Evolutionary conservation across 2,113 vertebrate species (phyloP).

Genomic region (Ardeotis arabs): DNA sequence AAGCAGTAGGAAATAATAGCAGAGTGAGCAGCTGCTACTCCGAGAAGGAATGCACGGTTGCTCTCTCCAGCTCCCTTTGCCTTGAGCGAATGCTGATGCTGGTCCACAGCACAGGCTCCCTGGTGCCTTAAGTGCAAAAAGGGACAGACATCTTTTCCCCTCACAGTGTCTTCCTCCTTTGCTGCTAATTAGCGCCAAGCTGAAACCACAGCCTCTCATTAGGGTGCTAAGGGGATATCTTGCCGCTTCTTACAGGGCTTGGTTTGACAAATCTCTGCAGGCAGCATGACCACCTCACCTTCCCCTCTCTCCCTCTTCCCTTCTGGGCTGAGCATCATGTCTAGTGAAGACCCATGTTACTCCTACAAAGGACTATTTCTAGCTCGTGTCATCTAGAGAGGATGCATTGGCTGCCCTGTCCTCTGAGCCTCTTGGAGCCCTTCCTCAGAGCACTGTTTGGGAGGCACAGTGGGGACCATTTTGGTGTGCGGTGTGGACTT

Average conservation of each 20-base stretch:
- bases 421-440: background rate
- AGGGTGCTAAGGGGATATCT: background rate
- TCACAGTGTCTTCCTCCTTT: background rate
- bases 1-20: slow-evolving; percentile 69
- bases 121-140: background rate
- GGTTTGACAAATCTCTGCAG: background rate
- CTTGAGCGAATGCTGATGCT: background rate
- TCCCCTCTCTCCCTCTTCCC: background rate
- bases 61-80: slow-evolving; percentile 20
- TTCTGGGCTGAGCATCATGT: background rate
- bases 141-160: background rate
- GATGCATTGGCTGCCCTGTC: background rate
- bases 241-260: background rate
- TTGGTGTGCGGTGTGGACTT: background rate
- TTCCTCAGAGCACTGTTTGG: background rate
- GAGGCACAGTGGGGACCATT: background rate
- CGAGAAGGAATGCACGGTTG: background rate
- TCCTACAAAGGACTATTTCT: background rate
- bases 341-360: background rate
- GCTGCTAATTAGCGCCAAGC: background rate
- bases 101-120: background rate
- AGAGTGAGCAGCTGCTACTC: slow-evolving; percentile 53
- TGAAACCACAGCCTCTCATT: background rate
- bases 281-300: background rate
- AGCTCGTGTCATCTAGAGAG: background rate